Evolutionary conservation across 2,888 invertebrate species (phyloP).

Genomic region (Chalcosyrphus nemorum): DNA sequence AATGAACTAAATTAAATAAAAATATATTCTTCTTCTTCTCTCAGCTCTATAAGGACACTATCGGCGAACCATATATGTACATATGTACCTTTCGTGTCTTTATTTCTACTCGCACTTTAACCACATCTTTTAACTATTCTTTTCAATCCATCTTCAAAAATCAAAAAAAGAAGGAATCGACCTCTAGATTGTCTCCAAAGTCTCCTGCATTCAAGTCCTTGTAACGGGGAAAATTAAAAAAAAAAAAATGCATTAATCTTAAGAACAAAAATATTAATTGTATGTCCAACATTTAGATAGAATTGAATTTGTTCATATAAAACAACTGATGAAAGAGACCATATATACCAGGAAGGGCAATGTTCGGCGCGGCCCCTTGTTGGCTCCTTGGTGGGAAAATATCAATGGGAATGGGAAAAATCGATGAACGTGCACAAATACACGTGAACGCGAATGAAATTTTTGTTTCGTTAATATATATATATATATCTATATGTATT

Average conservation of each 20-base stretch:
- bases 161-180: no score
- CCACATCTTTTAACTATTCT: no score
- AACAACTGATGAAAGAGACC: conserved; percentile 25
- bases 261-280: neutral
- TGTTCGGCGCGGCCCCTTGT: conserved; percentile 32
- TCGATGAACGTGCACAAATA: conserved; percentile 67
- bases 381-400: neutral
- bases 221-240: no score
- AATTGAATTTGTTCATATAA: conserved; percentile 3
- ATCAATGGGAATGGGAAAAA: conserved; percentile 58
- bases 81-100: no score
- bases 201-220: no score
- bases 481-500: neutral
- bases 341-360: conserved; percentile 49
- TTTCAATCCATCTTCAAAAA: no score
- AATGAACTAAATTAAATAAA: no score
- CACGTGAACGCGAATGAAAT: conserved; percentile 28
- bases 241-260: neutral
- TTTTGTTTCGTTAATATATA: conserved; percentile 26
- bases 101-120: no score
- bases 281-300: neutral
- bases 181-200: no score
- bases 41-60: no score
- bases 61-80: no score
- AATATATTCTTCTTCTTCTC: no score